A percentile compares a stretch with the other conserved stretches of the same genome.
phyloP scores from a whole-genome alignment of 2,113 vertebrate genomes.

The Mirza zaza region DNA sequence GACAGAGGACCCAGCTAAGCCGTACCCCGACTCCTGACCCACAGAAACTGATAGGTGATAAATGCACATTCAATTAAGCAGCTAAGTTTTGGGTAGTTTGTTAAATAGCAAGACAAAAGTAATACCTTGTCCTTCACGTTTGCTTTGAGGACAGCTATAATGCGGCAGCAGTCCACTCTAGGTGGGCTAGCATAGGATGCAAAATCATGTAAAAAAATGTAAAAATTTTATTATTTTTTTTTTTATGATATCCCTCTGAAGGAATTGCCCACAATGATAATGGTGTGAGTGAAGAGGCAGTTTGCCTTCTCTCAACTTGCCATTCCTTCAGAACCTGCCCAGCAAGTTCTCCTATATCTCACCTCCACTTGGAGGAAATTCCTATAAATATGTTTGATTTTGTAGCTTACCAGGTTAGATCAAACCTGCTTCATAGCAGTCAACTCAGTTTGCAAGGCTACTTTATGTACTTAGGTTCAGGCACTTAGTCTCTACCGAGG shows the following conservation, averaged over 20 bases:
- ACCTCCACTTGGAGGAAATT: not conserved
- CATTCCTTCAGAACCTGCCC: not conserved
- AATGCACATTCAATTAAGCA: not conserved
- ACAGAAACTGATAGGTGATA: not conserved
- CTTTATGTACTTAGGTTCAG: not conserved
- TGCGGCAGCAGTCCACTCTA: not conserved
- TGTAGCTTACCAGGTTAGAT: not conserved
- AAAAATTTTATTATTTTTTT: not conserved
- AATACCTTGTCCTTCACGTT: too few species aligned
- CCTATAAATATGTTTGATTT: not conserved
- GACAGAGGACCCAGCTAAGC: not conserved
- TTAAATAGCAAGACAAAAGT: not conserved
- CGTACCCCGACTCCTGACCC: fast-evolving
- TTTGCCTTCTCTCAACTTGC: too few species aligned
- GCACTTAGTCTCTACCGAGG: not conserved
- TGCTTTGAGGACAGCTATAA: not conserved
- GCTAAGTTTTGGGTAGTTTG: not conserved
- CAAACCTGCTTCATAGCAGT: not conserved
- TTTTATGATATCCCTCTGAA: too few species aligned
- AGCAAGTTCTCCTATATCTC: not conserved
- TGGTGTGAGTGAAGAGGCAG: not conserved
- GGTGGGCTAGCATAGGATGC: fast-evolving
- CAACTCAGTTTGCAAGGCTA: not conserved
- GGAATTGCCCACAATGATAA: not conserved
- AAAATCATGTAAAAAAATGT: too few species aligned